These are phyloP conservation scores for Myripristis jacobus DNA, from an alignment of 2,797 vertebrate species.

Conservation along the genomic window DNA sequence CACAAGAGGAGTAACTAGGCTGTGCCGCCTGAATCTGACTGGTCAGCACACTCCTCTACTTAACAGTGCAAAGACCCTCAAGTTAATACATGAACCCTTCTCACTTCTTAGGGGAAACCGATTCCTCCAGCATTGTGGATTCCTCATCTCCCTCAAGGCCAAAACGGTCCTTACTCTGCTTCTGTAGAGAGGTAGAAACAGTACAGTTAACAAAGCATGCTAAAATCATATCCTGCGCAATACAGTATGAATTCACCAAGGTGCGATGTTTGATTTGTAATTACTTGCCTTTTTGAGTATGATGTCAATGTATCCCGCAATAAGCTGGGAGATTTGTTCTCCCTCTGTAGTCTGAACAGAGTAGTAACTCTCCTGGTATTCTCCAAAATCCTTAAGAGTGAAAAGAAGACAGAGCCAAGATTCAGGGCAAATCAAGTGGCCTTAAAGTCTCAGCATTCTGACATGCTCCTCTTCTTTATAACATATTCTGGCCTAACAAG, in stretches of 20 bases:
- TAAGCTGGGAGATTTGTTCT: conserved; percentile 98
- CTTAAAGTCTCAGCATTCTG: conserved; percentile 15
- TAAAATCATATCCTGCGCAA: not conserved
- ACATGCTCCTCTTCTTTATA: conserved; percentile 19
- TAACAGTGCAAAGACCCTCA: conserved; percentile 14
- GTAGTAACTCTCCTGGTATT: conserved; percentile 99
- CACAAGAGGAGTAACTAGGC: conserved; percentile 41
- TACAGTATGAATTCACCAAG: not conserved
- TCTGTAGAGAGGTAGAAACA: conserved; percentile 84
- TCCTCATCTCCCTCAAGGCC: conserved; percentile 98
- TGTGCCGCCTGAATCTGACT: conserved; percentile 25
- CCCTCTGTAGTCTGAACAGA: conserved; percentile 98
- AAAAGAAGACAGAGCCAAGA: conserved; percentile 34
- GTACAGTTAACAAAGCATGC: not conserved
- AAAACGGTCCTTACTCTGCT: conserved; percentile 99
- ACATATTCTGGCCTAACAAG: conserved; percentile 21
- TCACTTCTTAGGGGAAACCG: conserved; percentile 99
- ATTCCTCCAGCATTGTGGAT: conserved; percentile 99
- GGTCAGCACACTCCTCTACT: conserved; percentile 33
- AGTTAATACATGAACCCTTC: conserved; percentile 47
- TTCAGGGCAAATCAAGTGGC: conserved; percentile 26
- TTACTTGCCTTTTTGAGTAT: conserved; percentile 95
- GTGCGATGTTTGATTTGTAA: not conserved
- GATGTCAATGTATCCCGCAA: conserved; percentile 98
- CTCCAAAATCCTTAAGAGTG: conserved; percentile 93